phyloP scores from a whole-genome alignment of 2,888 invertebrate species.

The Chouioia cunea region DNA sequence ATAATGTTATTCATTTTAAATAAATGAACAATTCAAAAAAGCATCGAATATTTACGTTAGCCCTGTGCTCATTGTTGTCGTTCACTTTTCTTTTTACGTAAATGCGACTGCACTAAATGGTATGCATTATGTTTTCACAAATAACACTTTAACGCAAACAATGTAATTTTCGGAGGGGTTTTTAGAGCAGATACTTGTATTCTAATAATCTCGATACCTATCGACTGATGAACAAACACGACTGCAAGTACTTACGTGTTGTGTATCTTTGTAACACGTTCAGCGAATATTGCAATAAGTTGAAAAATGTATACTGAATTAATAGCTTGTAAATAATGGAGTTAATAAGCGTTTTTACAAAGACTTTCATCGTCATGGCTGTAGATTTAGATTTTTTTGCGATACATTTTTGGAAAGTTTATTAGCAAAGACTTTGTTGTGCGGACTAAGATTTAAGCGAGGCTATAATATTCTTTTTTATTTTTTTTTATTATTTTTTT shows the following conservation, averaged over 20 bases:
- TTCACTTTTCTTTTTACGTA: constrained; percentile 11
- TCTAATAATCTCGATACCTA: constrained; percentile 50
- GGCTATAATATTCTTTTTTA: no score
- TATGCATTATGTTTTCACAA: constrained; percentile 23
- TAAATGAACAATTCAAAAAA: not conserved
- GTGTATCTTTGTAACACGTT: constrained; percentile 40
- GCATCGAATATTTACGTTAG: constrained; percentile 29
- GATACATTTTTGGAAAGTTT: constrained; percentile 43
- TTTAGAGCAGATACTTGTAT: constrained; percentile 47
- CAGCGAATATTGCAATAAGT: constrained; percentile 40
- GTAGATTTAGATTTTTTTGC: constrained; percentile 41
- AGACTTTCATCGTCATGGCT: constrained; percentile 43
- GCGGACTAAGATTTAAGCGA: constrained; percentile 38
- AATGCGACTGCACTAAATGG: constrained; percentile 25
- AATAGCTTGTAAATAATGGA: constrained; percentile 44
- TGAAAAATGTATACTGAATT: constrained; percentile 34
- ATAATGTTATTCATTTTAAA: constrained; percentile 34
- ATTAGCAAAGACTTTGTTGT: constrained; percentile 44
- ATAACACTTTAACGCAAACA: constrained; percentile 40
- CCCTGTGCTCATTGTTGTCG: constrained; percentile 17
- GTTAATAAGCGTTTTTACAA: constrained; percentile 31
- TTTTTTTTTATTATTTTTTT: no score
- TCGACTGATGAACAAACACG: constrained; percentile 49
- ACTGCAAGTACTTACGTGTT: constrained; percentile 46
- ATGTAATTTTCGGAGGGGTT: constrained; percentile 54